Conservation (phyloP, 1,140 invertebrate species). For the Amyelois transitella region DNA sequence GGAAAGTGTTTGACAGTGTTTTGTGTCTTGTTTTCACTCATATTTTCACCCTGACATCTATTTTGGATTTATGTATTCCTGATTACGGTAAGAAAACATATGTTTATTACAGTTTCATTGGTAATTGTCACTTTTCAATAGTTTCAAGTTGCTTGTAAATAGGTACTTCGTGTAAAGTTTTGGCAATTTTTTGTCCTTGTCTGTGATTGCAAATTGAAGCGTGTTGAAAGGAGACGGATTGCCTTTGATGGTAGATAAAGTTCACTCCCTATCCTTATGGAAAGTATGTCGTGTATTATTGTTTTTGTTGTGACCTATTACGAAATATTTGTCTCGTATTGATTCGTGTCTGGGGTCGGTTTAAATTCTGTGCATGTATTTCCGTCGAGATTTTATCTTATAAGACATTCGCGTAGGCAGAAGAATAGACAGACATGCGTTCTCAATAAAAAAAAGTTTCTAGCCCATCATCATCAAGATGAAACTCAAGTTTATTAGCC, state of each 20-base stretch:
- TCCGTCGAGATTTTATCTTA: constrained; percentile 27
- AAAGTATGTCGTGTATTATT: constrained; percentile 65
- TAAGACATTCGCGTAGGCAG: constrained; percentile 52
- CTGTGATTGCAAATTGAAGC: constrained; percentile 25
- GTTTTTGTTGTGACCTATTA: constrained; percentile 62
- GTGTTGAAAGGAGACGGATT: constrained; percentile 39
- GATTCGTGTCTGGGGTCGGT: constrained; percentile 28
- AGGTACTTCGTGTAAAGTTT: constrained; percentile 54
- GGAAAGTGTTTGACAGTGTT: constrained; percentile 56
- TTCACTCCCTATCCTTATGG: constrained; percentile 45
- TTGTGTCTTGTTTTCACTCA: constrained; percentile 63
- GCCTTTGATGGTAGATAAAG: constrained; percentile 22
- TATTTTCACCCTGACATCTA: constrained; percentile 44
- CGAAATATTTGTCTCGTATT: constrained; percentile 47
- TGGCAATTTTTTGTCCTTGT: constrained; percentile 44
- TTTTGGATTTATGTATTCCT: constrained; percentile 69
- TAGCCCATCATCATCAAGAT: no score
- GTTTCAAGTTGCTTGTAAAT: constrained; percentile 42
- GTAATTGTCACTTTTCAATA: constrained; percentile 13
- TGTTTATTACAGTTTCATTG: constrained; percentile 9
- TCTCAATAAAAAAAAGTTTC: not conserved
- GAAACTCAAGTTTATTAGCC: no score
- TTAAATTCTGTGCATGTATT: constrained; percentile 11
- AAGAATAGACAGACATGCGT: not conserved
- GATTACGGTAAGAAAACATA: constrained; percentile 45